Evolutionary conservation across 2,113 vertebrate species (phyloP).

Genomic region (Henicopernis longicauda): DNA sequence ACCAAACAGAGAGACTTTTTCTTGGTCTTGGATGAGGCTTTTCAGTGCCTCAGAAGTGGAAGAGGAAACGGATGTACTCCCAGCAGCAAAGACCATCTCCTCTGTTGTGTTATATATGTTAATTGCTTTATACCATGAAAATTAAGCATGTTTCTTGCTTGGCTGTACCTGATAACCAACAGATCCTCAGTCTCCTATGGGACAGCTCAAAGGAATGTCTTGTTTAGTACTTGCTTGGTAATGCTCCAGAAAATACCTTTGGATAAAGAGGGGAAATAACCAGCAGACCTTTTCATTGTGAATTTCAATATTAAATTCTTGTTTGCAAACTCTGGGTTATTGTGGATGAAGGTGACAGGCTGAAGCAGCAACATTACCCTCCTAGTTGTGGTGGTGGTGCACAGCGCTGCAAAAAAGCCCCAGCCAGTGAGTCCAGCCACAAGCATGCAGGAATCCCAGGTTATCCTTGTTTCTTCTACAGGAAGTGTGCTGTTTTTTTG

Average conservation of each 20-base stretch:
- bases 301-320: not conserved
- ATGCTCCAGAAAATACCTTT: not conserved
- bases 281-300: fast-evolving
- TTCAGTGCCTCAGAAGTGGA: not conserved
- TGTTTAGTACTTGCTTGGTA: not conserved
- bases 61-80: not conserved
- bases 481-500: not conserved
- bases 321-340: not conserved
- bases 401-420: not conserved
- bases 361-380: not conserved
- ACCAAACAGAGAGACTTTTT: not conserved
- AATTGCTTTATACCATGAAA: not conserved
- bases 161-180: not conserved
- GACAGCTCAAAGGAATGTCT: not conserved
- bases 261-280: not conserved
- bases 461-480: not conserved
- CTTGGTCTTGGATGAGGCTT: not conserved
- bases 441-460: not conserved
- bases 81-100: not conserved
- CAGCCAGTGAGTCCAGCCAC: not conserved
- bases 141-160: not conserved
- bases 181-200: not conserved
- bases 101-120: not conserved
- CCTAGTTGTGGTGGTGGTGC: too few species aligned
- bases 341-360: not conserved